These are phyloP conservation scores for Drosophila melanogaster DNA, from an alignment of 1,140 invertebrate species.

Conservation along the genomic window Release_6_plus_ISO1_MT NT_037436.4:21660501-21661000, in stretches of 20 bases:
- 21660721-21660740: neutral
- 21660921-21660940: slow-evolving; percentile 35
- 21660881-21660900: slow-evolving; percentile 18
- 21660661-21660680: neutral
- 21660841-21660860: slow-evolving; percentile 62
- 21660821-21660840: slow-evolving; percentile 41
- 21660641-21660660: neutral
- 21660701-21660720: neutral
- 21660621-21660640: neutral
- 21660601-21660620: neutral
- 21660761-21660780: slow-evolving; percentile 12
- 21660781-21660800: slow-evolving; percentile 43
- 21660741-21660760: slow-evolving; percentile 55
- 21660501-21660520: slow-evolving; percentile 59
- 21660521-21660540: slow-evolving; percentile 33
- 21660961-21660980: neutral
- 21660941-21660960: slow-evolving; percentile 2
- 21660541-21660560: neutral
- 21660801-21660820: slow-evolving; percentile 67
- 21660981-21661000: no score
- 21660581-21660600: slow-evolving; percentile 16
- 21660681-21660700: neutral
- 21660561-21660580: slow-evolving; percentile 7
- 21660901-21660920: slow-evolving; percentile 65
- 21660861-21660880: slow-evolving; percentile 46